A percentile compares a stretch with the other conserved stretches of the same genome.
phyloP scores from a whole-genome alignment of 2,113 vertebrate genomes.

The Coptodon rendalli region DNA sequence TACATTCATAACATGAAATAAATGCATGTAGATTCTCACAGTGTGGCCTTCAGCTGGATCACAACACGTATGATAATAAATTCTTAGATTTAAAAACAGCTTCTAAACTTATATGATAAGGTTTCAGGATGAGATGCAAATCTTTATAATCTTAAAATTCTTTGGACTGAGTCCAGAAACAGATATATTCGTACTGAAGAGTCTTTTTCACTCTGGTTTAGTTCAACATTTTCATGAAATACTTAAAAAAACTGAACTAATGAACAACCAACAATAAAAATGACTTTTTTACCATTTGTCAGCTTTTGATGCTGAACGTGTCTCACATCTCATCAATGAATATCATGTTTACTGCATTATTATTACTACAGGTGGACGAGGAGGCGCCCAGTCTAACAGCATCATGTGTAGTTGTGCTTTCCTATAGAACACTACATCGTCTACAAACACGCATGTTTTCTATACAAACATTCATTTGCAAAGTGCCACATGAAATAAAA shows the following conservation, averaged over 20 bases:
- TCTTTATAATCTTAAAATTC: not conserved
- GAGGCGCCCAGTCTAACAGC: not conserved
- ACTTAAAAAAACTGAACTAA: not conserved
- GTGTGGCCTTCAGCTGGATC: not conserved
- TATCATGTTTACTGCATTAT: not conserved
- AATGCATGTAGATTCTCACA: not conserved
- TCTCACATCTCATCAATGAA: not conserved
- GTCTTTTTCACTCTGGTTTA: not conserved
- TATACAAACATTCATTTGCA: not conserved
- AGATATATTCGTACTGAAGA: accelerated
- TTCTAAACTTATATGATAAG: not conserved
- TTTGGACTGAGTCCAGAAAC: not conserved
- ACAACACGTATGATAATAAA: too few species aligned
- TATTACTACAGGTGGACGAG: not conserved
- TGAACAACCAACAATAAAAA: not conserved
- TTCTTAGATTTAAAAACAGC: not conserved
- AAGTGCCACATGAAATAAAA: accelerated
- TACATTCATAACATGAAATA: not conserved
- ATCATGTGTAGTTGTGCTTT: not conserved
- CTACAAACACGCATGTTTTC: not conserved
- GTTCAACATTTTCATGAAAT: not conserved
- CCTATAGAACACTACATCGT: not conserved
- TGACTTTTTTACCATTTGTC: accelerated
- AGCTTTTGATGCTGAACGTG: too few species aligned
- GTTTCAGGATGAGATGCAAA: not conserved